A percentile compares a stretch with the other conserved stretches of the same genome.
Conservation (phyloP, 1,140 invertebrate species). For the Chymomyza costata region DNA sequence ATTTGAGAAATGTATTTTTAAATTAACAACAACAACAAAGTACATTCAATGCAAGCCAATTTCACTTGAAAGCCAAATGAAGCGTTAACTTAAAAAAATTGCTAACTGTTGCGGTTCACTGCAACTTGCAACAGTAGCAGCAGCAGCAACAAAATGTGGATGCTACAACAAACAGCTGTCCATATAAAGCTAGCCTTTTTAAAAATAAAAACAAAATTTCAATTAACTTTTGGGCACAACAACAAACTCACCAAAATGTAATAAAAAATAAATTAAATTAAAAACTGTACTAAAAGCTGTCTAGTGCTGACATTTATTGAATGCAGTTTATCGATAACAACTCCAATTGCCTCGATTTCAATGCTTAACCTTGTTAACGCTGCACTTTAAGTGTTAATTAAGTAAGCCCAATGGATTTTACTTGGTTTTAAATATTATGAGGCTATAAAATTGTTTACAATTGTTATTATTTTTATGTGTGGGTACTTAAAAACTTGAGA, state of each 20-base stretch:
- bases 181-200: slow-evolving; percentile 55
- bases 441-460: no score
- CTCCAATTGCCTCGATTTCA: no score
- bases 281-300: no score
- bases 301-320: no score
- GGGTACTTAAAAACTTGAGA: no score
- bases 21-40: no score
- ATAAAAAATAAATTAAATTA: slow-evolving; percentile 18
- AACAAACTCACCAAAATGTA: slow-evolving; percentile 22
- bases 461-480: no score
- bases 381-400: no score
- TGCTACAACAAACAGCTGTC: slow-evolving; percentile 26
- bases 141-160: slow-evolving; percentile 17
- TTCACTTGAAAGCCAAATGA: slow-evolving; percentile 63
- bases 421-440: no score
- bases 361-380: no score
- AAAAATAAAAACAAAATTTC: slow-evolving; percentile 50
- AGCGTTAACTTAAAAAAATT: slow-evolving; percentile 61
- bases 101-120: slow-evolving; percentile 65
- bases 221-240: slow-evolving; percentile 54
- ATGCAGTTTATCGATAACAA: no score
- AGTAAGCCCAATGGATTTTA: no score
- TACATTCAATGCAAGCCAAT: slow-evolving; percentile 33
- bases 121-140: slow-evolving; percentile 31
- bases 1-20: background rate